These are phyloP conservation scores for Adelphocoris suturalis DNA, from an alignment of 2,888 invertebrate species.

Conservation along the genomic window DNA sequence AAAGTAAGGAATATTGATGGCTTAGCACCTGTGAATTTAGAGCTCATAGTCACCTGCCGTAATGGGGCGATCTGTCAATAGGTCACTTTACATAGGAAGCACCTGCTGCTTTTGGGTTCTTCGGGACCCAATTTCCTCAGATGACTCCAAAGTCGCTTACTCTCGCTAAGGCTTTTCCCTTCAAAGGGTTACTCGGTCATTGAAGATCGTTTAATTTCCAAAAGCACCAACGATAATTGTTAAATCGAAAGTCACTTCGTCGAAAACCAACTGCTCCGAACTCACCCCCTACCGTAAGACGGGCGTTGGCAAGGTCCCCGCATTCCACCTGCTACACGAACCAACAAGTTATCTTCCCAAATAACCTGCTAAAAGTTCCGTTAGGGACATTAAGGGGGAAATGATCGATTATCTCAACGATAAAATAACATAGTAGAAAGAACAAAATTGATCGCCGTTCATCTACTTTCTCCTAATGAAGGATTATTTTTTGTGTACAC, in stretches of 20 bases:
- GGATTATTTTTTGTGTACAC: not conserved
- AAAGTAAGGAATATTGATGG: not conserved
- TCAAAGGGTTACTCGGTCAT: not conserved
- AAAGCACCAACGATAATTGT: constrained; percentile 23
- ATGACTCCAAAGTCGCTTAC: not conserved
- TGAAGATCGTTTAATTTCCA: constrained; percentile 38
- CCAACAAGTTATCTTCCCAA: constrained; percentile 13
- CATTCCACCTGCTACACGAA: constrained; percentile 38
- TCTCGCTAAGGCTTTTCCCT: not conserved
- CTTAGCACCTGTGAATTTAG: not conserved
- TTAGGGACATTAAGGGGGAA: constrained; percentile 30
- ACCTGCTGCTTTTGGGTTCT: constrained; percentile 13
- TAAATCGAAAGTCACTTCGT: not conserved
- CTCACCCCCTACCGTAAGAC: not conserved
- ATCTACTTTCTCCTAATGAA: not conserved
- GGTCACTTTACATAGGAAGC: constrained; percentile 4
- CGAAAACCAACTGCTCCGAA: constrained; percentile 31
- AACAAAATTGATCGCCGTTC: not conserved
- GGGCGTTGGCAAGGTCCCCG: constrained; percentile 6
- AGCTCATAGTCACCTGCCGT: constrained; percentile 36
- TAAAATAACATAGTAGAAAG: not conserved
- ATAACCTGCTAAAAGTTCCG: constrained; percentile 42
- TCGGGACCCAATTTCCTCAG: not conserved
- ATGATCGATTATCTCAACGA: constrained; percentile 36
- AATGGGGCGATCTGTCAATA: constrained; percentile 27